Percentiles rank a stretch among this genome's conserved stretches.
Conservation (phyloP, 35 echinoderm and acorn worm species). For the Stichopus chloronotus region DNA sequence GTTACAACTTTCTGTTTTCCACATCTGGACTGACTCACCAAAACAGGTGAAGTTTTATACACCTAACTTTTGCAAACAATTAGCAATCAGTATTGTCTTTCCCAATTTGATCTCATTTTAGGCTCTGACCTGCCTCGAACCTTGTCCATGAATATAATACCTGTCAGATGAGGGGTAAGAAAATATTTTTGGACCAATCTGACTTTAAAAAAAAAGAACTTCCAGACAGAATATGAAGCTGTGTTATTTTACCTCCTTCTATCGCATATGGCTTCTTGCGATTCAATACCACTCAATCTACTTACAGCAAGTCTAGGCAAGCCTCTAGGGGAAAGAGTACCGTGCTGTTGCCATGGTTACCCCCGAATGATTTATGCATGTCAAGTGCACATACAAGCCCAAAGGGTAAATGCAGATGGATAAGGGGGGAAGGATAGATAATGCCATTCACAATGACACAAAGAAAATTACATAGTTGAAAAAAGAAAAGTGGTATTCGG, state of each 20-base stretch:
- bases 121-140: neutral
- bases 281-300: slow-evolving; percentile 15
- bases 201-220: neutral
- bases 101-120: neutral
- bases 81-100: neutral
- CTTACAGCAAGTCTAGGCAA: neutral
- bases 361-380: neutral
- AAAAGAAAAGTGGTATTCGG: neutral
- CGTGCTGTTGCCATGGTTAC: neutral
- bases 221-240: neutral
- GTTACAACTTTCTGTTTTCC: neutral
- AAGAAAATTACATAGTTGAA: neutral
- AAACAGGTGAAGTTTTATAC: neutral
- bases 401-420: neutral
- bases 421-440: neutral
- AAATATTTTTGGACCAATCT: neutral
- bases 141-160: neutral
- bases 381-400: neutral
- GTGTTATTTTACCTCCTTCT: neutral
- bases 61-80: neutral
- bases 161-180: neutral
- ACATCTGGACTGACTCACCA: neutral
- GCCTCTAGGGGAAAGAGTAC: neutral
- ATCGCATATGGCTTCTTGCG: neutral
- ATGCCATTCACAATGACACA: neutral